A percentile compares a stretch with the other conserved stretches of the same genome.
phyloP scores from a whole-genome alignment of 2,797 vertebrate genomes.

The Dipus sagitta region DNA sequence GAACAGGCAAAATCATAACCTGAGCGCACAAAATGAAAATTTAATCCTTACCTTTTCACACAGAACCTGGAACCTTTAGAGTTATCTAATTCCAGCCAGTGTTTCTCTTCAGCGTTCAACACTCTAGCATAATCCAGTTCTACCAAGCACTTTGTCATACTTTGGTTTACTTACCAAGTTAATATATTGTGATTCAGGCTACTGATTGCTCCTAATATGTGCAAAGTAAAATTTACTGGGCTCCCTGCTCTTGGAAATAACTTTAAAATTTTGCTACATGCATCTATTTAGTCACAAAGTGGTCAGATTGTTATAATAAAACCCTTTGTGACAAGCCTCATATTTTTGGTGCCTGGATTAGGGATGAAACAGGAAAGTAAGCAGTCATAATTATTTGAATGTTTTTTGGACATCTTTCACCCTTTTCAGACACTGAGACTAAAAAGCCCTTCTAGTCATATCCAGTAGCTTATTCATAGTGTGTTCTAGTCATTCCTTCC shows the following conservation, averaged over 20 bases:
- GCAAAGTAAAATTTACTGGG: neutral
- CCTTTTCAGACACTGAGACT: neutral
- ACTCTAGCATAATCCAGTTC: neutral
- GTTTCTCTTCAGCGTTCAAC: neutral
- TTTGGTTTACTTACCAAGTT: neutral
- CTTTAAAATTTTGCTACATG: neutral
- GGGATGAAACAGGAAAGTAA: neutral
- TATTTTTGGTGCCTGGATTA: neutral
- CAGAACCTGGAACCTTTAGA: neutral
- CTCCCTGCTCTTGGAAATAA: neutral
- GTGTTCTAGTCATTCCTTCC: neutral
- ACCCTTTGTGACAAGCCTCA: neutral
- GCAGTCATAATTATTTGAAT: neutral
- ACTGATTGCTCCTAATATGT: neutral
- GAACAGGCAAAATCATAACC: neutral
- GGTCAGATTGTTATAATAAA: slow-evolving; percentile 30
- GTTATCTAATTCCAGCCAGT: neutral
- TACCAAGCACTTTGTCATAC: neutral
- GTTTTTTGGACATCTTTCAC: neutral
- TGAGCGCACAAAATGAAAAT: neutral
- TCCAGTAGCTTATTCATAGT: neutral
- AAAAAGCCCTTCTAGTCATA: neutral
- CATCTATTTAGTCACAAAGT: neutral
- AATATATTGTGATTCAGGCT: neutral
- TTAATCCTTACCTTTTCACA: too few relatives aligned